Evolutionary conservation across 2,888 invertebrate genomes (phyloP).

Genomic region (Drosophila vallismaia): DNA sequence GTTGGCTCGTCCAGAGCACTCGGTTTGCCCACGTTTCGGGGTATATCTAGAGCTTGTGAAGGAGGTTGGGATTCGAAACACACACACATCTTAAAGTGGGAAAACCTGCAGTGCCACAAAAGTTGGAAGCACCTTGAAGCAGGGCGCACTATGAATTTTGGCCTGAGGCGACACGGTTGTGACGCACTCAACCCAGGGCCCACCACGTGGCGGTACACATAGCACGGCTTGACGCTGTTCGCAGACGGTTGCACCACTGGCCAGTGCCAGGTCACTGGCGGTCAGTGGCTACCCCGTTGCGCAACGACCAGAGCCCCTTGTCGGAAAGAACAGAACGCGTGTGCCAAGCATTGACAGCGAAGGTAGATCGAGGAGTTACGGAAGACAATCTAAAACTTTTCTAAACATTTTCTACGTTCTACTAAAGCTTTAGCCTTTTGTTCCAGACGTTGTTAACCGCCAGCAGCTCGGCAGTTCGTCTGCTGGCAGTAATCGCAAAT

Average conservation of each 20-base stretch:
- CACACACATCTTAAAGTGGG: slow-evolving; percentile 37
- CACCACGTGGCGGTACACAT: slow-evolving; percentile 83
- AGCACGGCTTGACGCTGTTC: slow-evolving; percentile 82
- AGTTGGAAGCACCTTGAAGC: slow-evolving; percentile 62
- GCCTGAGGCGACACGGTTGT: slow-evolving; percentile 81
- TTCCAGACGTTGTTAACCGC: slow-evolving; percentile 71
- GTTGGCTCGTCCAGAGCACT: slow-evolving; percentile 50
- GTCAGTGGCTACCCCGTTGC: slow-evolving; percentile 83
- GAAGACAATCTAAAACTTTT: not conserved
- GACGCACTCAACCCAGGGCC: slow-evolving; percentile 81
- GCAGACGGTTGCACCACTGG: slow-evolving; percentile 83
- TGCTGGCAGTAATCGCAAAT: slow-evolving; percentile 58
- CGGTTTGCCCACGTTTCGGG: slow-evolving; percentile 50
- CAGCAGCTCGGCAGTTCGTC: slow-evolving; percentile 28
- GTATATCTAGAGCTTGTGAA: not conserved
- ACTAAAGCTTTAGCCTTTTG: slow-evolving; percentile 28
- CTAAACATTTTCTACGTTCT: not conserved
- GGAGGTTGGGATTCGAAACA: too few relatives aligned
- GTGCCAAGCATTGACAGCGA: slow-evolving; percentile 17
- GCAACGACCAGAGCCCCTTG: slow-evolving; percentile 83
- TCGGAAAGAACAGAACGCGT: slow-evolving; percentile 24
- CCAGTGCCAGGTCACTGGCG: slow-evolving; percentile 81
- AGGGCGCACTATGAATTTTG: slow-evolving; percentile 83
- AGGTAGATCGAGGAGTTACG: not conserved
- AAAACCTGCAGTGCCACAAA: slow-evolving; percentile 78